Conservation (phyloP, 2,113 vertebrate species). For the Syrrhaptes paradoxus region DNA sequence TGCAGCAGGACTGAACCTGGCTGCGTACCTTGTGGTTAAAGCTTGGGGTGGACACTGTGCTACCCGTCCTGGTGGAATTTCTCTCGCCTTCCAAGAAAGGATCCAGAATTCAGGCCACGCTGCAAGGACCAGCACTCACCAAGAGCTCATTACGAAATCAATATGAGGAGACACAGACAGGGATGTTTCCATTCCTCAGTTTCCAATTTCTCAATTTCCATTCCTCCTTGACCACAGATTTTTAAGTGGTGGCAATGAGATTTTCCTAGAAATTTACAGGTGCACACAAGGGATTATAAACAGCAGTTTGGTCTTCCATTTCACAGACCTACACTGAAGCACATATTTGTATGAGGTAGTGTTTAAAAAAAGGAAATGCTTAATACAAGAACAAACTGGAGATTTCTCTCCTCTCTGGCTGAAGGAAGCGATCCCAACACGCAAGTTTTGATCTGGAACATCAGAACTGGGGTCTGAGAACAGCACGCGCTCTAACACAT, state of each 20-base stretch:
- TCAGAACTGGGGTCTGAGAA: neutral
- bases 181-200: neutral
- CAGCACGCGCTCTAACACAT: neutral
- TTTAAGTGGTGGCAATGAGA: neutral
- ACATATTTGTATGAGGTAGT: neutral
- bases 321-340: neutral
- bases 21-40: neutral
- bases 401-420: neutral
- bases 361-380: neutral
- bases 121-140: neutral
- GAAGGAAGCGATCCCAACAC: neutral
- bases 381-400: neutral
- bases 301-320: neutral
- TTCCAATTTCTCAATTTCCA: neutral
- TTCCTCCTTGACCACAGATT: neutral
- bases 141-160: neutral
- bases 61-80: neutral
- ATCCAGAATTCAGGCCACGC: neutral
- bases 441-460: neutral
- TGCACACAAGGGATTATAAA: neutral
- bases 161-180: neutral
- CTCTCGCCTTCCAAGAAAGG: neutral
- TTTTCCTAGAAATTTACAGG: neutral
- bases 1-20: neutral
- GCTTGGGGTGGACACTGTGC: neutral